These are phyloP conservation scores for Falco punctatus DNA, from an alignment of 2,113 vertebrate genomes.

Conservation along the genomic window DNA sequence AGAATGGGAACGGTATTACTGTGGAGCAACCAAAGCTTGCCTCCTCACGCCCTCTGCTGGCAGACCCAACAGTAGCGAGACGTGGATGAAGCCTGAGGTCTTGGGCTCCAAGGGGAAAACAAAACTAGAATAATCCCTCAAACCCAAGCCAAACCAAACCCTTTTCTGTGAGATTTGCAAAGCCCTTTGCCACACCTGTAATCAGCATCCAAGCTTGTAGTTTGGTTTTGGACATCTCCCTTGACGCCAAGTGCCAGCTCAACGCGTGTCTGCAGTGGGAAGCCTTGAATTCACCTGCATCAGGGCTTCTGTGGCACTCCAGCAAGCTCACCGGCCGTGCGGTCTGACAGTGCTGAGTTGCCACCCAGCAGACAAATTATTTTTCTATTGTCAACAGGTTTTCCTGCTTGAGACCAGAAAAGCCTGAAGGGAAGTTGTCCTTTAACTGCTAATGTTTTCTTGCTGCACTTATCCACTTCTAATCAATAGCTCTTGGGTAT, in stretches of 20 bases:
- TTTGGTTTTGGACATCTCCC: background rate
- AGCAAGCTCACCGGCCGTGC: background rate
- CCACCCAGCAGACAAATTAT: background rate
- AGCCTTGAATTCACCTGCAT: no score
- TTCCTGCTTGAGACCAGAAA: background rate
- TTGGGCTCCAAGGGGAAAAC: background rate
- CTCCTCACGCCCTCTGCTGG: background rate
- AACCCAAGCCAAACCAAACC: no score
- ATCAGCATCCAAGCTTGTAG: fast-evolving
- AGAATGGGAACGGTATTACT: fast-evolving
- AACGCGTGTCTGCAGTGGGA: no score
- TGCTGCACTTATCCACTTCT: background rate
- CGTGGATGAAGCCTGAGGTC: background rate
- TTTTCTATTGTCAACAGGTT: background rate
- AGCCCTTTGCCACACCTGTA: background rate
- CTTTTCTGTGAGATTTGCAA: background rate
- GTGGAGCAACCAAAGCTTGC: background rate
- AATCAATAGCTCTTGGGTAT: background rate
- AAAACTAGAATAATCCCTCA: background rate
- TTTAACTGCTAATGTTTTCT: background rate
- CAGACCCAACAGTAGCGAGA: background rate
- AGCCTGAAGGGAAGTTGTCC: background rate
- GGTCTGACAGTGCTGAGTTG: background rate
- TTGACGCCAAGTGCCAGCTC: fast-evolving
- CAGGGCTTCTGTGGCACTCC: background rate